Conservation (phyloP, 2,113 vertebrate genomes). For the Ochotona princeps region DNA sequence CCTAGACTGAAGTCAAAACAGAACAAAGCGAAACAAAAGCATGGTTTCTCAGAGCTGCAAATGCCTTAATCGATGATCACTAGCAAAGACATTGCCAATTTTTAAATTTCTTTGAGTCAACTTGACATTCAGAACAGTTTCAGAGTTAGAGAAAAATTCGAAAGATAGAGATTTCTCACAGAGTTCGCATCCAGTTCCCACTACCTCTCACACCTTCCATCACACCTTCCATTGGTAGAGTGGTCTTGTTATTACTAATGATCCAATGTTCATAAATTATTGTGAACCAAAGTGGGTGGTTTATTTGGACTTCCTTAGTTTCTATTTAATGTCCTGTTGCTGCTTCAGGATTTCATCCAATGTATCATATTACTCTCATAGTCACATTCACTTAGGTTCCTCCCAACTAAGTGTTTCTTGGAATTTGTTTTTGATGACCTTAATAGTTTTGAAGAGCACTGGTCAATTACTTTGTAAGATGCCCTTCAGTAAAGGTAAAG, state of each 20-base stretch:
- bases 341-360: background rate
- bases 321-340: background rate
- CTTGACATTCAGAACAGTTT: constrained; percentile 3
- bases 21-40: background rate
- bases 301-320: background rate
- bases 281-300: background rate
- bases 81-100: background rate
- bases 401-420: background rate
- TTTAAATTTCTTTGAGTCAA: background rate
- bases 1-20: background rate
- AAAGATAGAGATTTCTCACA: background rate
- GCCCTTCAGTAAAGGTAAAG: no score
- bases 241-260: background rate
- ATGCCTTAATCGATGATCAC: background rate
- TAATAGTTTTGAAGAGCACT: background rate
- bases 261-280: background rate
- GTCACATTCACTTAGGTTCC: background rate
- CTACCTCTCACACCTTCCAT: background rate
- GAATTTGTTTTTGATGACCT: background rate
- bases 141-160: constrained; percentile 35
- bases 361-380: background rate
- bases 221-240: background rate
- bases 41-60: background rate
- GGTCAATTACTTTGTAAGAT: background rate
- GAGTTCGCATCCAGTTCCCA: background rate